Evolutionary conservation across 2,113 vertebrate species (phyloP), one percentile per base, ranked within the genome.

Genomic region (Pardalotus punctatus): DNA sequence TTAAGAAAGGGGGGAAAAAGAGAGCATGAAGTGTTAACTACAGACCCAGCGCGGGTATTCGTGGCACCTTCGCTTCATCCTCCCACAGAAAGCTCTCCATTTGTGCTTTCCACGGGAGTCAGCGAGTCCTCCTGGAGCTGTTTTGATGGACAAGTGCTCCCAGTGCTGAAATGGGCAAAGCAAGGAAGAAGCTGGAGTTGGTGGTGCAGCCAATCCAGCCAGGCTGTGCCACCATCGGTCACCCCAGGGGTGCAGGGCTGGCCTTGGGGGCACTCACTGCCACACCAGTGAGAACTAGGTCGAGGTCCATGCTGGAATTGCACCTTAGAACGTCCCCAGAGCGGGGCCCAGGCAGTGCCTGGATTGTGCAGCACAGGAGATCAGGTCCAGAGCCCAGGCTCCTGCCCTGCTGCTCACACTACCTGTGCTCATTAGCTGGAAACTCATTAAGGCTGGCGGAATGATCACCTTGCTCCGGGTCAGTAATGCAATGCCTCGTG

Each of bases 1-100:
- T 72, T 15, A 11, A 12, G 11, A 21, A 15, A 27, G 10, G 7
- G 1, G 0, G 4, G 2, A 0, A 2, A 5, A 20, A 38, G 28
- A 54, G 10, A 69, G 38, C 19, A 11, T n/a, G 47, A 58, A 60
- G 22, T 31, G 48, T 81, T 86, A 72, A 43, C 65, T 90, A 15
- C 27, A 56, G 65, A 47, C 22, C 25, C 33, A 64, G 0, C 4
- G 5, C 18, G 38, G 28, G 57, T 57, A 21, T 66, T 87, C 24
- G 56, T 60, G 48, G 33, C 36, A 22, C n/a, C 29, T 85, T 12
- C 28, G 25, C 62, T 79, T 71, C 53, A 42, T 65, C 76, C 48
- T 51, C n/a, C 47, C 73, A 29, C 53, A 79, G 29, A 74, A 36
- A 2, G 45, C 64, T 73, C 54, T 51, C 15, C 6, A 25, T 77